phyloP scores from a whole-genome alignment of 2,888 invertebrate genomes.

The Agrilus mali region DNA sequence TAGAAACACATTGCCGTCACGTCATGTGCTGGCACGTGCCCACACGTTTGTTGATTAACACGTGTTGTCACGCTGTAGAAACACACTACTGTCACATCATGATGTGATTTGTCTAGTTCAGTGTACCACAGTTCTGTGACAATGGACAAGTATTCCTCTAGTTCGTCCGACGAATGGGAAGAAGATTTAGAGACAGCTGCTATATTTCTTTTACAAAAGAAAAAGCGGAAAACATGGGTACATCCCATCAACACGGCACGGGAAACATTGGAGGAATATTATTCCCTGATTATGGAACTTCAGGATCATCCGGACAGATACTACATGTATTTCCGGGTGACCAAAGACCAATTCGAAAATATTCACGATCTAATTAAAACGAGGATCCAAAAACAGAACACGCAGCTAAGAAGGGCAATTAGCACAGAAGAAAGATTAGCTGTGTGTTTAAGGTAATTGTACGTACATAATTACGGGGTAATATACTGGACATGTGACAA shows the following conservation, averaged over 20 bases:
- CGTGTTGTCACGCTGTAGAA: too few species aligned
- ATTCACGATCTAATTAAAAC: slow-evolving; percentile 10
- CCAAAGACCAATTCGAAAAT: slow-evolving; percentile 7
- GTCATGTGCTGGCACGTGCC: background rate
- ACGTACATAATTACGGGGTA: too few species aligned
- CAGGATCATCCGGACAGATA: slow-evolving; percentile 5
- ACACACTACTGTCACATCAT: too few species aligned
- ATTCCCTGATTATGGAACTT: slow-evolving; percentile 6
- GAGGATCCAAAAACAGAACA: slow-evolving; percentile 10
- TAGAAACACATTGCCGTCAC: background rate
- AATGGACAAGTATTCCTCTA: background rate
- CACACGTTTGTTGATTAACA: too few species aligned
- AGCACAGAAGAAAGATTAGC: slow-evolving; percentile 6
- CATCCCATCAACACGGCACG: background rate
- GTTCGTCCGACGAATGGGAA: background rate
- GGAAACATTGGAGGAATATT: background rate
- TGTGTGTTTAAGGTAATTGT: slow-evolving; percentile 5
- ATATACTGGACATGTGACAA: too few species aligned
- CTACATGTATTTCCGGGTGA: slow-evolving; percentile 11
- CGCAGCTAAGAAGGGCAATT: slow-evolving; percentile 7
- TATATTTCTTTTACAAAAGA: slow-evolving; percentile 1
- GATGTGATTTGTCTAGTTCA: too few species aligned
- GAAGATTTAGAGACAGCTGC: slow-evolving; percentile 1
- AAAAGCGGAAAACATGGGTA: too few species aligned
- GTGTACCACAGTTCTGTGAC: background rate